phyloP scores from a whole-genome alignment of 1,140 invertebrate species.

The Forficula auricularia region DNA sequence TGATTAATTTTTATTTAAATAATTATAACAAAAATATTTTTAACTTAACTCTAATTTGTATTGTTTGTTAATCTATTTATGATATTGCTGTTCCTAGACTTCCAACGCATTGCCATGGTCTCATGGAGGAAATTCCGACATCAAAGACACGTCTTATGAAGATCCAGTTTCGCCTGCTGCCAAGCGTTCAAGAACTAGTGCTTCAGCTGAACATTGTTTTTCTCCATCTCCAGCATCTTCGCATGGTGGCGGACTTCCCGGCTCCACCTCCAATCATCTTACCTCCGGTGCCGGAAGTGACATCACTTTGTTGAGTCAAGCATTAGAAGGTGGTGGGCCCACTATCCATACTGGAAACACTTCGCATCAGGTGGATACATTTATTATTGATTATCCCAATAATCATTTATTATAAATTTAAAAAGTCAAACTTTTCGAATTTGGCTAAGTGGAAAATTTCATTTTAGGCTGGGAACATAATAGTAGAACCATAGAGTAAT shows the following conservation, averaged over 20 bases:
- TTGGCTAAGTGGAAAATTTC: no score
- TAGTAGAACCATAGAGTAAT: no score
- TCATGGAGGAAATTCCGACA: slow-evolving; percentile 6
- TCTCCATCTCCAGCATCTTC: slow-evolving; percentile 12
- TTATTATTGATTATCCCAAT: no score
- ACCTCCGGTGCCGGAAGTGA: slow-evolving; percentile 15
- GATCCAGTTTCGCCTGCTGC: slow-evolving; percentile 8
- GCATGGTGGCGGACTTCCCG: neutral
- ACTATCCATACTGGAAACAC: slow-evolving; percentile 27
- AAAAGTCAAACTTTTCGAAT: neutral
- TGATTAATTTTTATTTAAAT: no score
- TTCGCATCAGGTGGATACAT: slow-evolving; percentile 8
- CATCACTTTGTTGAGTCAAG: slow-evolving; percentile 52
- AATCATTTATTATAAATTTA: slow-evolving; percentile 6
- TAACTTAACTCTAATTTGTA: no score
- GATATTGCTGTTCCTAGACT: no score
- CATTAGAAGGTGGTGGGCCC: slow-evolving; percentile 43
- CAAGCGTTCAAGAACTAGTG: slow-evolving; percentile 8
- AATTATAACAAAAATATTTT: no score
- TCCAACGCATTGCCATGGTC: slow-evolving; percentile 15
- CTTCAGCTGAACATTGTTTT: slow-evolving; percentile 6
- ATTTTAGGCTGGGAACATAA: no score
- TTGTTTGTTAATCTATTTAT: no score
- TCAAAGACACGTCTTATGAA: slow-evolving; percentile 5
- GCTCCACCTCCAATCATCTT: slow-evolving; percentile 17